These are phyloP conservation scores for Polydesmus complanatus DNA, from an alignment of 2,888 invertebrate species.

Conservation along the genomic window DNA sequence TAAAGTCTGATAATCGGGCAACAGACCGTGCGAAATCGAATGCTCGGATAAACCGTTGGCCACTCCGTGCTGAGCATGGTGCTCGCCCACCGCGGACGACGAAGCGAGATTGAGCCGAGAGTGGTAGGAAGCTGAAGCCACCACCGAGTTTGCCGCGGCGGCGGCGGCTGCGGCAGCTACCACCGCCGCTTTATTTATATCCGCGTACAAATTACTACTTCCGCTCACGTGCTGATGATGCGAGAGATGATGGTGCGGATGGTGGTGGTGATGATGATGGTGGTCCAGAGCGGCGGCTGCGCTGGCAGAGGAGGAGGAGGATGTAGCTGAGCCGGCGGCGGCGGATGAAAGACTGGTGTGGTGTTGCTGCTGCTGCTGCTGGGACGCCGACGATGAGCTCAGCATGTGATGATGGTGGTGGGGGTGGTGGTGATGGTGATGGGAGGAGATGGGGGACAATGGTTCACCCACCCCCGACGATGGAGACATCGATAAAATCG, in stretches of 20 bases:
- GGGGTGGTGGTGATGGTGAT: slow-evolving; percentile 8
- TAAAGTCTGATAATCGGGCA: slow-evolving; percentile 30
- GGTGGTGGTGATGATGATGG: slow-evolving; percentile 3
- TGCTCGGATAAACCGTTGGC: slow-evolving; percentile 14
- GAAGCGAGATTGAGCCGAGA: slow-evolving; percentile 23
- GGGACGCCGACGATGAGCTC: not conserved
- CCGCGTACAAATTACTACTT: slow-evolving; percentile 15
- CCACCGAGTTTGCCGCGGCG: slow-evolving; percentile 5
- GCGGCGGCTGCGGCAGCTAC: slow-evolving; percentile 8
- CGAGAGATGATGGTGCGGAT: not conserved
- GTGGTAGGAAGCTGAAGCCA: slow-evolving; percentile 21
- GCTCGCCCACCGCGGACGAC: slow-evolving; percentile 15
- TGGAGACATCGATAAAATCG: not conserved
- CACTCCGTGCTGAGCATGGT: slow-evolving; percentile 1
- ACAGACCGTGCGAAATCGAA: slow-evolving; percentile 21
- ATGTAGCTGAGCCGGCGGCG: not conserved
- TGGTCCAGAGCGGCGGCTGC: not conserved
- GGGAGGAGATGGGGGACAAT: not conserved
- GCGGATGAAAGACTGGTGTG: not conserved
- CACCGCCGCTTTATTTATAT: slow-evolving; percentile 18
- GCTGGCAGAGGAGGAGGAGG: not conserved
- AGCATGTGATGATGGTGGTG: not conserved
- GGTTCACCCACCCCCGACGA: not conserved
- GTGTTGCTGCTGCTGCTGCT: not conserved
- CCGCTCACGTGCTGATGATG: not conserved